Conservation (phyloP, 2,888 invertebrate species). For the Pristionchus arcanus region DNA sequence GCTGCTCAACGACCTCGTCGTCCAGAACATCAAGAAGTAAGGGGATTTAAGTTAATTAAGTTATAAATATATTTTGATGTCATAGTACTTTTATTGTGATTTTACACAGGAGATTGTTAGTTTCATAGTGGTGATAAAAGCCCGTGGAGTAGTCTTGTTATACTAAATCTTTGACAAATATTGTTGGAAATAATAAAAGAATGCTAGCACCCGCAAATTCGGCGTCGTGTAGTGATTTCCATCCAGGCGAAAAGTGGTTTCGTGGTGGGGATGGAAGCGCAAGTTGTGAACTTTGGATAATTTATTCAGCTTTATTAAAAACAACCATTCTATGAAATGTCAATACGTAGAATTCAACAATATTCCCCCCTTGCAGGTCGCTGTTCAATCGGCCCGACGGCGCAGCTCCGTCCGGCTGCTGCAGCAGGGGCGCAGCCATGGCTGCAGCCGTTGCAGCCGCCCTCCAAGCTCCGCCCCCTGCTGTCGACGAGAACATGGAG, state of each 20-base stretch:
- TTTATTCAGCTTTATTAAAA: neutral
- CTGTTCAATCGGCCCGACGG: slow-evolving; percentile 8
- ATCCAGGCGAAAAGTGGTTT: neutral
- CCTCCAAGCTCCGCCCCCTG: neutral
- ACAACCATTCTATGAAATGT: neutral
- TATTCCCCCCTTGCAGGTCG: neutral
- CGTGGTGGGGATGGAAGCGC: neutral
- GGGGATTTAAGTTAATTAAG: no score
- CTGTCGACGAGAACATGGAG: slow-evolving; percentile 33
- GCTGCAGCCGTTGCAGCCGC: slow-evolving; percentile 20
- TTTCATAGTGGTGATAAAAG: no score
- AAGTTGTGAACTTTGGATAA: neutral
- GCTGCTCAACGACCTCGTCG: slow-evolving; percentile 60
- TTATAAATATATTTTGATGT: no score
- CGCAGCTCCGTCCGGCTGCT: neutral
- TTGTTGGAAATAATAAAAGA: no score
- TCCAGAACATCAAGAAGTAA: slow-evolving; percentile 88
- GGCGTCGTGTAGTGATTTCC: neutral
- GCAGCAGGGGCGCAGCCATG: neutral
- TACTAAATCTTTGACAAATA: no score
- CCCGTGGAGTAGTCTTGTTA: no score
- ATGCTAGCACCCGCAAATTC: no score
- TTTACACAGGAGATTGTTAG: no score
- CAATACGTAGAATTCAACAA: neutral
- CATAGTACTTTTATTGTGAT: no score